phyloP scores from a whole-genome alignment of 2,113 vertebrate species.

The Ploceus nigricollis region DNA sequence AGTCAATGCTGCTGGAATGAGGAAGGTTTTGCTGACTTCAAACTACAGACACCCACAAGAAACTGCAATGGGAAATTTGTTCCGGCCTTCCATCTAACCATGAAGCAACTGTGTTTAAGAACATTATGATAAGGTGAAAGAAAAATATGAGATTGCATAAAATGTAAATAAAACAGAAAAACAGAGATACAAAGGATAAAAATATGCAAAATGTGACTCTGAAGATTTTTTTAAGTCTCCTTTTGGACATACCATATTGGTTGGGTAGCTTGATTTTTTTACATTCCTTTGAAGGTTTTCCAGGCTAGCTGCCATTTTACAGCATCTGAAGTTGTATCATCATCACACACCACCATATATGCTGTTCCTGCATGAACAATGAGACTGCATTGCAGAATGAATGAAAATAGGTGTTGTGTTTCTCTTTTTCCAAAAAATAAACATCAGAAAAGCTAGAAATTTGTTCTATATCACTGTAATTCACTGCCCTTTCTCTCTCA shows the following conservation, averaged over 20 bases:
- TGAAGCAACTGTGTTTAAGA: slow-evolving; percentile 12
- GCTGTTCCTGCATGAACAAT: background rate
- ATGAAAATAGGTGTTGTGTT: background rate
- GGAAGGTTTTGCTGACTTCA: slow-evolving; percentile 27
- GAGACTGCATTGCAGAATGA: background rate
- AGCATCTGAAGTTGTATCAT: background rate
- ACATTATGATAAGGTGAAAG: background rate
- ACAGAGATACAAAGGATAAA: background rate
- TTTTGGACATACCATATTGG: background rate
- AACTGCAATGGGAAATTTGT: slow-evolving; percentile 31
- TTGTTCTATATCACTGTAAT: background rate
- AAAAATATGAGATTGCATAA: slow-evolving; percentile 7
- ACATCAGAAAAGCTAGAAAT: background rate
- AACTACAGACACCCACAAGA: background rate
- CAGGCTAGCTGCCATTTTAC: background rate
- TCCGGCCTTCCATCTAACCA: slow-evolving; percentile 11
- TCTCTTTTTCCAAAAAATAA: background rate
- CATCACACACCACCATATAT: background rate
- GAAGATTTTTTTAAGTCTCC: background rate
- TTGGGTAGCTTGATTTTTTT: background rate
- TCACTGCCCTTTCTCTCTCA: fast-evolving
- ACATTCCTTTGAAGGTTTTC: slow-evolving; percentile 16
- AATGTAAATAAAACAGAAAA: slow-evolving; percentile 35
- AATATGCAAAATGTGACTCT: slow-evolving; percentile 14
- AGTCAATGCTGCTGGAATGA: background rate